Base-by-base conservation (phyloP, 2,888 invertebrate species). In the Stenolophus ochropezus region DNA sequence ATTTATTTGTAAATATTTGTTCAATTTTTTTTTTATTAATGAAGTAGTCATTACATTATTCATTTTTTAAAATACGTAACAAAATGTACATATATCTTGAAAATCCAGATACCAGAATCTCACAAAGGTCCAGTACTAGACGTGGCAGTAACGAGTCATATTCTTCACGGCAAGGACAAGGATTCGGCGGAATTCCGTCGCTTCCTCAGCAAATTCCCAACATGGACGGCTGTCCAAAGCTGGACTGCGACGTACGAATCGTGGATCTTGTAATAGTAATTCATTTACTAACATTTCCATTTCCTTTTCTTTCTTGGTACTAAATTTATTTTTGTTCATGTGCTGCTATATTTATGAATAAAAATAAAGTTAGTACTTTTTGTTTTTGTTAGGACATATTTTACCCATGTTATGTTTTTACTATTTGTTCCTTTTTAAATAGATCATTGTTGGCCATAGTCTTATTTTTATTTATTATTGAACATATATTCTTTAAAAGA, bases 231-330 rank as follows among this genome's bases (percentile, higher is more conserved):
- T 20, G 90, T 92, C 78, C 92, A 92, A 42, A 93, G 93, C 83
- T 95, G 95, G 95, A 92, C 93, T 82, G 93, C 94, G 1, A 92
- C 93, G 74, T 92, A 94, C 86, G 93, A 93, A 84, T 92, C 94
- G 4, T 93, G 89, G 89, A 85, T 88, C 71, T 82, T 89, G 82
- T 89, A 87, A 85, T 71, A 14, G 27, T 69, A 27, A 16, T 27
- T 2, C 23, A 11, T 23, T 27, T 65, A 71, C 42, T 42, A 11
- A 47, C 20, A 20, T 18, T 5, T 42, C 14, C 42, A 20, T 1
- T 18, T n/a, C n/a, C n/a, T n/a, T n/a, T n/a, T 42, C 11, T 8
- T 42, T 42, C 6, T 42, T 11, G 20, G 11, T 49, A 71, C 18
- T 73, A n/a, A 49, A 73, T 73, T 49, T 73, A 73, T 73, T 73